A percentile compares a stretch with the other conserved stretches of the same genome.
These are phyloP conservation scores for Miichthys miiuy DNA, from an alignment of 2,797 vertebrate genomes.

Conservation along the genomic window DNA sequence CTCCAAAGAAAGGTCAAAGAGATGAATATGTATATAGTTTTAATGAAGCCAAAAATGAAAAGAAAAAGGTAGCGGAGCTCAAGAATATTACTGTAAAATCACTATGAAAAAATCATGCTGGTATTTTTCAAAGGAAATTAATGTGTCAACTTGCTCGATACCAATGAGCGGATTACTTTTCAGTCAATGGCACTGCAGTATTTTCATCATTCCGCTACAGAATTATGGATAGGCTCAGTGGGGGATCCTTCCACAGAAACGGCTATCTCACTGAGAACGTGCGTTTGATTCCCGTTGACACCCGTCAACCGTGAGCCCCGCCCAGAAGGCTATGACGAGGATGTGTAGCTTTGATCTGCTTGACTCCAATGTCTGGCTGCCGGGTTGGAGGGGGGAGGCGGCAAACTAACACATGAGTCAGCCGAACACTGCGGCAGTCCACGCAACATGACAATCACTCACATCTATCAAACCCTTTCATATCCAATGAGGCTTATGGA, in stretches of 20 bases:
- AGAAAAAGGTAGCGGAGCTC: slow-evolving; percentile 9
- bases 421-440: slow-evolving; percentile 44
- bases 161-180: slow-evolving; percentile 35
- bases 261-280: slow-evolving; percentile 41
- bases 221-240: slow-evolving; percentile 50
- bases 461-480: slow-evolving; percentile 64
- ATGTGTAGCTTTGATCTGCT: slow-evolving; percentile 72
- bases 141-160: slow-evolving; percentile 38
- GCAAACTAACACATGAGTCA: slow-evolving; percentile 76
- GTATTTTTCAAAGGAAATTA: slow-evolving; percentile 30
- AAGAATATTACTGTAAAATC: slow-evolving; percentile 16
- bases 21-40: slow-evolving; percentile 62
- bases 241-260: slow-evolving; percentile 56
- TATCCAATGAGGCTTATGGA: slow-evolving; percentile 51
- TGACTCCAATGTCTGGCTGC: slow-evolving; percentile 41
- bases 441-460: slow-evolving; percentile 59
- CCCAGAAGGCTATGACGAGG: slow-evolving; percentile 49
- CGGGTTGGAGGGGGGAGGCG: neutral
- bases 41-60: slow-evolving; percentile 32
- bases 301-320: slow-evolving; percentile 48
- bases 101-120: neutral
- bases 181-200: slow-evolving; percentile 29
- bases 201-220: slow-evolving; percentile 38
- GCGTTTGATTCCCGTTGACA: slow-evolving; percentile 53
- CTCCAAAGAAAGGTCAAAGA: slow-evolving; percentile 61